Percentiles rank a stretch among this genome's conserved stretches.
These are phyloP conservation scores for Pseudobourletiella spinata DNA, from an alignment of 1,140 invertebrate species.

Conservation along the genomic window DNA sequence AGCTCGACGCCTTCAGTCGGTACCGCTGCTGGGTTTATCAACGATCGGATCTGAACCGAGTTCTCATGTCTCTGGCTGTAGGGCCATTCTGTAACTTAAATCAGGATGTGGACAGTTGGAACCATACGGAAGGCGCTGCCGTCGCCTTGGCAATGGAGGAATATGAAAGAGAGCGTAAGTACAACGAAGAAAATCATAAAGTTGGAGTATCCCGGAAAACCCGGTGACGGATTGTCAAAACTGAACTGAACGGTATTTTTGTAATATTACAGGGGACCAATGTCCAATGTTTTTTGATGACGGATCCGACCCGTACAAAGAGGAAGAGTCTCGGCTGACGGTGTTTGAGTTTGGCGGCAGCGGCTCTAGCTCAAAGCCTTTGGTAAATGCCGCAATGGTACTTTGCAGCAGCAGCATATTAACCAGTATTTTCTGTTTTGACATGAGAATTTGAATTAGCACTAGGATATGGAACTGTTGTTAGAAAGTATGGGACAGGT, in stretches of 20 bases:
- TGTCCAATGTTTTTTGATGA: conserved; percentile 94
- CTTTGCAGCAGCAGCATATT: no score
- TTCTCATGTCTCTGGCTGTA: conserved; percentile 80
- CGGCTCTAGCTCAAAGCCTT: no score
- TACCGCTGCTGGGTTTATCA: conserved; percentile 98
- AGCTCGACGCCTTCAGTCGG: conserved; percentile 87
- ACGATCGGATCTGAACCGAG: conserved; percentile 79
- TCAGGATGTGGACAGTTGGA: conserved; percentile 80
- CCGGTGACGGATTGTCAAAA: no score
- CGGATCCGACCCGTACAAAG: conserved; percentile 72
- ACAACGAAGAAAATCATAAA: no score
- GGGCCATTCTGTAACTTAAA: conserved; percentile 82
- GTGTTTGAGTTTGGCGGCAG: conserved; percentile 16
- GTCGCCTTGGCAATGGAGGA: conserved; percentile 83
- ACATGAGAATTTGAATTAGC: no score
- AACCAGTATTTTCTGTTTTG: no score
- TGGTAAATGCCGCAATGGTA: no score
- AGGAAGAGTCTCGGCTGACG: conserved; percentile 47
- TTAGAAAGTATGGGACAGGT: no score
- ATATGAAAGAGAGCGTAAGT: conserved; percentile 79
- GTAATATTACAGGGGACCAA: conserved; percentile 59
- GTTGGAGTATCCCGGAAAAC: no score
- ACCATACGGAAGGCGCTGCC: conserved; percentile 80
- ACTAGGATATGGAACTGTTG: no score
- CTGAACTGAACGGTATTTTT: no score